Evolutionary conservation across 2,888 invertebrate genomes (phyloP).

Genomic region (Leptinotarsa rubiginosa): DNA sequence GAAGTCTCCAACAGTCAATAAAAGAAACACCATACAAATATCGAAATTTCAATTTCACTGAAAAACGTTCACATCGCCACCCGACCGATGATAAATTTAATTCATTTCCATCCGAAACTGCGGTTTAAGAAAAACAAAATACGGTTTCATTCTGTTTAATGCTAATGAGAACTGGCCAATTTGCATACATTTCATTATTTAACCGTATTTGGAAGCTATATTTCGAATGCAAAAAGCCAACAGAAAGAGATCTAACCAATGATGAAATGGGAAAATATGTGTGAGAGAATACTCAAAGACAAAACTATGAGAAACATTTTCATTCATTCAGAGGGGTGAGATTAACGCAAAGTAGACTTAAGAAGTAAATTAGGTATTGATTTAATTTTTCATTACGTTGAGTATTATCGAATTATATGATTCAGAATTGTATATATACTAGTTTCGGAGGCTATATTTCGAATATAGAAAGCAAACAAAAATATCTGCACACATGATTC

Average conservation of each 20-base stretch:
- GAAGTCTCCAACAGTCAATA: too few relatives aligned
- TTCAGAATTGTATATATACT: too few relatives aligned
- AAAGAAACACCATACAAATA: neutral
- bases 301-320: neutral
- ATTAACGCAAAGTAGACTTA: too few relatives aligned
- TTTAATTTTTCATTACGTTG: too few relatives aligned
- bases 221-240: neutral
- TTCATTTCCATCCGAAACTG: slow-evolving; percentile 5
- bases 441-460: neutral
- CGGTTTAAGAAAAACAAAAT: slow-evolving; percentile 12
- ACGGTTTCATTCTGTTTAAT: slow-evolving; percentile 1
- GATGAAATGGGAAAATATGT: neutral
- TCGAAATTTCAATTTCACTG: neutral
- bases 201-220: neutral
- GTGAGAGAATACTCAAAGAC: neutral
- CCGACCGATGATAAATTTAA: neutral
- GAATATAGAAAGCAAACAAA: neutral
- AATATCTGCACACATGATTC: too few relatives aligned
- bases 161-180: slow-evolving; percentile 1
- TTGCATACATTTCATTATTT: slow-evolving; percentile 6
- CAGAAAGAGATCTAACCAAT: neutral
- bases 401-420: too few relatives aligned
- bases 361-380: too few relatives aligned
- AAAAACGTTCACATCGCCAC: neutral
- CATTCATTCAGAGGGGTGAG: too few relatives aligned